Evolutionary conservation across 2,888 invertebrate species (phyloP), one percentile per base, ranked within the genome.

Genomic region (Pachymerium ferrugineum): DNA sequence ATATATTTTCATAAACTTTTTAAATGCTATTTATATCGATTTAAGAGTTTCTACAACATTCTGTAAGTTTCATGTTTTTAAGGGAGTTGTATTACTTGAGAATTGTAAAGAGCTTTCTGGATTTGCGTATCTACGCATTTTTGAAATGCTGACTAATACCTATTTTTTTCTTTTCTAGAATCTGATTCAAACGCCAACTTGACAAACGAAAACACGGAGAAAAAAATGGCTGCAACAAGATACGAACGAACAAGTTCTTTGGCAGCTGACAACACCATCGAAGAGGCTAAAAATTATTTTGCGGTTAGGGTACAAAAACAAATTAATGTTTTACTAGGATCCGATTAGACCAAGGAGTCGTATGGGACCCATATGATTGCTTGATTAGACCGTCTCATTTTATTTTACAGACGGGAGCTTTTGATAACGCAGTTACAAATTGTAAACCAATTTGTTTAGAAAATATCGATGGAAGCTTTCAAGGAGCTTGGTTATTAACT

Each of bases 401-500:
- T 80, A 88, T 89, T 38, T 89, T 88, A 80, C 86, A 92, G 75
- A 88, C 89, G 78, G 90, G 89, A 28, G 88, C 90, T 14, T 87
- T 92, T 12, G 89, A 90, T 78, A 86, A 86, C 77, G 92, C 92
- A 2, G 86, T 91, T 47, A 86, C 87, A 74, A 90, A 90, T 79
- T 87, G 88, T 69, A 86, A 87, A 0, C 86, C 84, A 16, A 81
- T 91, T 42, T 80, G 90, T 74, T 87, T 89, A 74, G 86, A 87
- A 70, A 88, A 88, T 76, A 81, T 85, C 47, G 91, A 91, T 82
- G 91, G 91, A 30, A 87, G 88, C 76, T 83, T 91, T 72, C 81
- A 89, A 74, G 91, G 90, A 42, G 88, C 89, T 47, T 93, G 92
- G 90, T 84, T 93, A 74, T 83, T 93, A 33, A 92, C 92, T 30